Conservation (phyloP, 2,888 invertebrate genomes). For the Deroplatys truncata region DNA sequence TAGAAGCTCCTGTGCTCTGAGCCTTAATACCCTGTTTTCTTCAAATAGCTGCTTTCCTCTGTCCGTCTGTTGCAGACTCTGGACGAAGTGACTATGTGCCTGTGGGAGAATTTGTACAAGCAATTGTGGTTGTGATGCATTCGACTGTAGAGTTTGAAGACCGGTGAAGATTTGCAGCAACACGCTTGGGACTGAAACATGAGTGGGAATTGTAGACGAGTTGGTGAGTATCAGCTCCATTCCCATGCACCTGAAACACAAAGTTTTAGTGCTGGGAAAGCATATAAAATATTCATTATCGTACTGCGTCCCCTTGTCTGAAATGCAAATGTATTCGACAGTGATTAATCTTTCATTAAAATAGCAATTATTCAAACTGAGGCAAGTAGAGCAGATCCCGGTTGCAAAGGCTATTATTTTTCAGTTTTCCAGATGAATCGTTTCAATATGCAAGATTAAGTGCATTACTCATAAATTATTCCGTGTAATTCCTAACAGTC, state of each 20-base stretch:
- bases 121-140: not conserved
- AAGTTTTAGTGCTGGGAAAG: not conserved
- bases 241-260: not conserved
- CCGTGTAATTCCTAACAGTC: too few relatives aligned
- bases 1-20: not conserved
- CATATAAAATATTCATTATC: too few relatives aligned
- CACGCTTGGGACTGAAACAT: not conserved
- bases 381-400: too few relatives aligned
- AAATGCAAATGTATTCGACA: too few relatives aligned
- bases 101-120: not conserved
- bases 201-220: not conserved
- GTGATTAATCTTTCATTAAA: too few relatives aligned
- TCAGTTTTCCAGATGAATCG: too few relatives aligned
- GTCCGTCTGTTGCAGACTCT: not conserved
- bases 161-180: not conserved
- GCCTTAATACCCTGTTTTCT: not conserved
- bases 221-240: not conserved
- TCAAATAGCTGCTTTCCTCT: not conserved
- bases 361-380: too few relatives aligned
- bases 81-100: not conserved
- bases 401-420: too few relatives aligned
- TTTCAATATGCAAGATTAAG: too few relatives aligned
- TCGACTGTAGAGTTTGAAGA: not conserved
- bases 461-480: too few relatives aligned
- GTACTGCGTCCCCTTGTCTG: too few relatives aligned